Conservation (phyloP, 2,797 vertebrate species). For the Gambusia yucatana region DNA sequence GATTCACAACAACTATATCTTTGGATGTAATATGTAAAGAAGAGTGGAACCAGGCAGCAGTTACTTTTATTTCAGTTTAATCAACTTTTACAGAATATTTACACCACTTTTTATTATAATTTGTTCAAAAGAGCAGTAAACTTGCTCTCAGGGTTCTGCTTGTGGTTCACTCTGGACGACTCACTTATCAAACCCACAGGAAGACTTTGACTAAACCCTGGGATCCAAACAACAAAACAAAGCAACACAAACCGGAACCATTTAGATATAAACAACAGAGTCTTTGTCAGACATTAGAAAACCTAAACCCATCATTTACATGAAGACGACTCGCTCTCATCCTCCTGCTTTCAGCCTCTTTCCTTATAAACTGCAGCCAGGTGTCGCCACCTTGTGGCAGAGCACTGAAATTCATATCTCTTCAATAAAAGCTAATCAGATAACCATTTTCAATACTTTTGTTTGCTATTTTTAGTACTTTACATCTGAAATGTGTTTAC, state of each 20-base stretch:
- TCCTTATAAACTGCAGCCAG: neutral
- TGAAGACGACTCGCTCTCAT: neutral
- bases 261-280: slow-evolving; percentile 6
- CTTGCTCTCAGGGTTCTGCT: neutral
- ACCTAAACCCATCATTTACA: slow-evolving; percentile 48
- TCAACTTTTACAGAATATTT: neutral
- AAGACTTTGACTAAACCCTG: neutral
- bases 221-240: slow-evolving; percentile 1
- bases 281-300: slow-evolving; percentile 28
- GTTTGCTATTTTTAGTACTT: neutral
- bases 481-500: neutral
- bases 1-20: neutral
- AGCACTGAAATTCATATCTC: slow-evolving; percentile 5
- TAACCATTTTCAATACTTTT: neutral
- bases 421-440: neutral
- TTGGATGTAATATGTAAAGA: neutral
- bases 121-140: neutral
- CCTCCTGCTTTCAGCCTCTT: neutral
- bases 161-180: neutral
- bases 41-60: neutral
- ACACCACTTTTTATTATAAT: neutral
- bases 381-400: slow-evolving; percentile 57
- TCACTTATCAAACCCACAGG: neutral
- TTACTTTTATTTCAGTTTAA: neutral
- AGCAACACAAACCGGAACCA: neutral